phyloP scores from a whole-genome alignment of 2,113 vertebrate species.

The Engystomops pustulosus region DNA sequence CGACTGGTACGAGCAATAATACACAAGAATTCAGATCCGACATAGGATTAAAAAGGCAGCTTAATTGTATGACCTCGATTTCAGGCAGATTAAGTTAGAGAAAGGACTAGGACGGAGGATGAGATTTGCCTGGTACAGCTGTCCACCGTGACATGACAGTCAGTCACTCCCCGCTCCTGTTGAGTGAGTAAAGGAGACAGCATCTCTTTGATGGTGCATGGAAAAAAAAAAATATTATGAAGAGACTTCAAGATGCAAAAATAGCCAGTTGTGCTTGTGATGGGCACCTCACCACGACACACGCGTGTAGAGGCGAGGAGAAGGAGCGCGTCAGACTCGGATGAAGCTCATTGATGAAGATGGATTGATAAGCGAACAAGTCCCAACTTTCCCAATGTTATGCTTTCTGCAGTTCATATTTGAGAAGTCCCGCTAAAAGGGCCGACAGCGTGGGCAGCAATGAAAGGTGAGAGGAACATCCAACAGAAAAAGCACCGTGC shows the following conservation, averaged over 20 bases:
- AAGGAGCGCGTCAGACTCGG: slow-evolving; percentile 24
- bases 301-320: slow-evolving; percentile 41
- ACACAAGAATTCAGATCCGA: slow-evolving; percentile 69
- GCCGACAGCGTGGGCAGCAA: slow-evolving; percentile 63
- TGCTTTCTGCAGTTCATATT: slow-evolving; percentile 55
- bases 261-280: slow-evolving; percentile 25
- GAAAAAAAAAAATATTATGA: slow-evolving; percentile 54
- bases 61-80: slow-evolving; percentile 78
- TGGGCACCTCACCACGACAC: not conserved
- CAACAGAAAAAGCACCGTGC: not conserved
- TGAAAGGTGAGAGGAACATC: slow-evolving; percentile 76
- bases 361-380: slow-evolving; percentile 25
- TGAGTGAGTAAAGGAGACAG: slow-evolving; percentile 68
- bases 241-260: slow-evolving; percentile 23
- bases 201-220: slow-evolving; percentile 30
- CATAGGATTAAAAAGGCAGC: slow-evolving; percentile 68
- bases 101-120: slow-evolving; percentile 72
- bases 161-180: slow-evolving; percentile 65
- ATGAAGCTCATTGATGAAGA: slow-evolving; percentile 52
- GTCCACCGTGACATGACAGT: slow-evolving; percentile 78
- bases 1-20: slow-evolving; percentile 69
- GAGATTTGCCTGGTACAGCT: slow-evolving; percentile 85
- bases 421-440: slow-evolving; percentile 48
- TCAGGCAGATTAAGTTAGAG: slow-evolving; percentile 80
- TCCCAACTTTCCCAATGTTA: slow-evolving; percentile 34